phyloP scores from a whole-genome alignment of 2,113 vertebrate species.

The Sceloporus tristichus region DNA sequence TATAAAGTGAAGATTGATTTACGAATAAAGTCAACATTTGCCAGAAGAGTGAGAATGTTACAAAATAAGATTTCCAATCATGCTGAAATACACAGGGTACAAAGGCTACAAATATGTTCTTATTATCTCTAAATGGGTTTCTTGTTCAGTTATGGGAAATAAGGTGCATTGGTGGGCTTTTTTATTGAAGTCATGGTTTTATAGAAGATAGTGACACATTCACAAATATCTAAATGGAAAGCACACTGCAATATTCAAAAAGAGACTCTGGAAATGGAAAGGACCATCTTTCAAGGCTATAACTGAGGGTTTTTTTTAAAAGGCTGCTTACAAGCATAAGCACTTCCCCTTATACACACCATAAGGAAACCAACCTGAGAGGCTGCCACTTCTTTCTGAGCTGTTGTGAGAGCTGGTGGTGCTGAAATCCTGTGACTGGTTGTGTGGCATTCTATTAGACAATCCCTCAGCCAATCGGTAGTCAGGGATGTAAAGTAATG shows the following conservation, averaged over 20 bases:
- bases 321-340: conserved; percentile 69
- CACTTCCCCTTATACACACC: conserved; percentile 74
- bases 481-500: conserved; percentile 99
- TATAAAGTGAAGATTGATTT: background rate
- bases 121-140: background rate
- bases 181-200: conserved; percentile 18
- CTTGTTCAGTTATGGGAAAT: conserved; percentile 12
- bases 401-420: conserved; percentile 99
- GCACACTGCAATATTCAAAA: background rate
- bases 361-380: conserved; percentile 96
- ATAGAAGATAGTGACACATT: background rate
- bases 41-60: conserved; percentile 12
- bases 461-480: conserved; percentile 99
- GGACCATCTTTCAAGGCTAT: conserved; percentile 31
- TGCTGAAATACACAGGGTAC: rapidly evolving
- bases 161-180: background rate
- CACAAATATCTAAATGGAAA: background rate
- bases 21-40: conserved; percentile 6
- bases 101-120: conserved; percentile 20
- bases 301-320: conserved; percentile 50
- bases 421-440: conserved; percentile 99
- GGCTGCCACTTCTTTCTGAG: conserved; percentile 99
- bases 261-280: background rate
- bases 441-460: conserved; percentile 99
- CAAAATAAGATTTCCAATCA: conserved; percentile 30